These are phyloP conservation scores for Hemicentrotus pulcherrimus DNA, from an alignment of 35 echinoderm and acorn worm genomes.

Conservation along the genomic window DNA sequence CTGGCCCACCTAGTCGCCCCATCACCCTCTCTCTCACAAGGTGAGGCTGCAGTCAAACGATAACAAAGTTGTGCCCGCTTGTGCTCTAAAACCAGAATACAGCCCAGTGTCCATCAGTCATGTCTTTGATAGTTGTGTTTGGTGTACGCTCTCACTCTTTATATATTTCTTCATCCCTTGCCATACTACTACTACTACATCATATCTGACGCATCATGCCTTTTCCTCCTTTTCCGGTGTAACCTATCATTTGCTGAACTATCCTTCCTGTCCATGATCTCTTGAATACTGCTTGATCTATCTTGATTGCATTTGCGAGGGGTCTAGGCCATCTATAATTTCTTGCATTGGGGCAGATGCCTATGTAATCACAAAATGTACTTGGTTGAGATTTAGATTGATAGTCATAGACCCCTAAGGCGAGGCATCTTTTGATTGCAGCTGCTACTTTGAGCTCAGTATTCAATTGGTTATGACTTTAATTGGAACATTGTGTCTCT, in stretches of 20 bases:
- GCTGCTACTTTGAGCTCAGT: not conserved
- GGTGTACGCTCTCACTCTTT: constrained; percentile 5
- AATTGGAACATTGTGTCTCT: not conserved
- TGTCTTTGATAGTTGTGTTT: not conserved
- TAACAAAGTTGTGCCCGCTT: constrained; percentile 5
- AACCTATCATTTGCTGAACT: not conserved
- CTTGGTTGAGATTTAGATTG: not conserved
- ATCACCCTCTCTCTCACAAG: constrained; percentile 51
- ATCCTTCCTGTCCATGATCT: not conserved
- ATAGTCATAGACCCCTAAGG: not conserved
- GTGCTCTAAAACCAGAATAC: constrained; percentile 25
- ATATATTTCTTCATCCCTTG: not conserved
- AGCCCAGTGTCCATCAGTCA: not conserved
- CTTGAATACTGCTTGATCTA: constrained; percentile 3
- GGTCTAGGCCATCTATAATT: no score
- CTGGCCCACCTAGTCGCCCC: constrained; percentile 61
- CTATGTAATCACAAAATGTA: not conserved
- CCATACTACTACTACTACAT: not conserved
- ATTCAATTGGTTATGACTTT: not conserved
- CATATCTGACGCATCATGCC: not conserved
- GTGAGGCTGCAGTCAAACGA: constrained; percentile 38
- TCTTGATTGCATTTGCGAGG: not conserved
- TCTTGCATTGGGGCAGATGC: no score
- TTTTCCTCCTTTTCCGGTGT: not conserved
- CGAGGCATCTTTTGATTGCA: constrained; percentile 9